A percentile compares a stretch with the other conserved stretches of the same genome.
Conservation (phyloP, 2,113 vertebrate species). For the Marmota flaviventris region DNA sequence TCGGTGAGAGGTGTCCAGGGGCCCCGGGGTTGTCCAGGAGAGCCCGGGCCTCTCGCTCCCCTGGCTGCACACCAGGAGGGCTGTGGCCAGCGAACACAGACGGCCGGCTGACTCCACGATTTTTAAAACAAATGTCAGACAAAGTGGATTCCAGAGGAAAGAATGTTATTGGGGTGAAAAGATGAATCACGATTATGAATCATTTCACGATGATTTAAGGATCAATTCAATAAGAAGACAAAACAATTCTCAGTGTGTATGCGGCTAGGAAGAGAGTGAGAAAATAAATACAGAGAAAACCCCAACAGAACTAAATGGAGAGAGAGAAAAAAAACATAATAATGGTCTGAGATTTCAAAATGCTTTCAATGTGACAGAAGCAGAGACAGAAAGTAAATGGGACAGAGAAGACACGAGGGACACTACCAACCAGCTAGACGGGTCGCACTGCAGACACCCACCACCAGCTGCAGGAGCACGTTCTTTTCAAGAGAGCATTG, state of each 20-base stretch:
- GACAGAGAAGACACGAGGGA: neutral
- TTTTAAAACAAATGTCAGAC: neutral
- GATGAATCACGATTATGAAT: neutral
- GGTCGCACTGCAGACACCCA: neutral
- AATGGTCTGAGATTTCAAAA: neutral
- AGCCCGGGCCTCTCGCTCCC: too few relatives aligned
- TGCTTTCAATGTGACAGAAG: neutral
- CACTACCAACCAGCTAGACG: neutral
- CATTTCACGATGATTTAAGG: neutral
- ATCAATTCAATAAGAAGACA: neutral
- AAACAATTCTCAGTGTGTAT: neutral
- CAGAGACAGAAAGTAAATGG: neutral
- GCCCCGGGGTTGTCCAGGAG: accelerated
- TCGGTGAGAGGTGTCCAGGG: neutral
- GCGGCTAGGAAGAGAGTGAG: neutral
- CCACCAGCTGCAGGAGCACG: too few relatives aligned
- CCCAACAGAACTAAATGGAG: neutral
- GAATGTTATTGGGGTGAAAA: neutral
- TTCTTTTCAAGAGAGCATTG: neutral
- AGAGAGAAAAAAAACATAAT: neutral
- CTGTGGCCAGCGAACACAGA: too few relatives aligned
- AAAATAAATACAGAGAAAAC: neutral
- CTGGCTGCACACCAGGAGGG: accelerated
- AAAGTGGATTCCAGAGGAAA: neutral
- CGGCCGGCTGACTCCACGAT: neutral